Percentiles rank a stretch among this genome's conserved stretches.
phyloP scores from a whole-genome alignment of 2,113 vertebrate genomes.

The Perccottus glenii region DNA sequence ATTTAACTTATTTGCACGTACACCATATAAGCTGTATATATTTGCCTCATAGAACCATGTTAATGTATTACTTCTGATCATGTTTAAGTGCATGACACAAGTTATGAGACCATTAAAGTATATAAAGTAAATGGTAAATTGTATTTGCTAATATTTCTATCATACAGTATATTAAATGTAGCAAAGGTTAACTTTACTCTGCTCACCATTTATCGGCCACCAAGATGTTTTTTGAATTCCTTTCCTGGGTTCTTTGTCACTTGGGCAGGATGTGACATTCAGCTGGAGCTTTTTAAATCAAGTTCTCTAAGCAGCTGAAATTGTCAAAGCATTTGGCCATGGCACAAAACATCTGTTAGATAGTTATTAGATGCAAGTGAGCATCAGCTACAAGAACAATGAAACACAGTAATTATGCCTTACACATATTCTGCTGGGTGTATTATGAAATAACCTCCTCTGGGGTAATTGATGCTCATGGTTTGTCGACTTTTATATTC shows the following conservation, averaged over 20 bases:
- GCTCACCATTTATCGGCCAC: too few relatives aligned
- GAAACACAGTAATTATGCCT: background rate
- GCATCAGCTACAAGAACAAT: background rate
- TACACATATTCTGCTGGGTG: background rate
- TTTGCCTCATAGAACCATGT: background rate
- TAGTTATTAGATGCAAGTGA: background rate
- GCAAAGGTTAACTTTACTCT: too few relatives aligned
- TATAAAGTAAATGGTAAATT: too few relatives aligned
- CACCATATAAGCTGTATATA: background rate
- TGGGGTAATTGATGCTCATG: constrained; percentile 8
- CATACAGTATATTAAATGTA: too few relatives aligned
- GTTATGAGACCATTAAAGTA: too few relatives aligned
- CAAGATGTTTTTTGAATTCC: too few relatives aligned
- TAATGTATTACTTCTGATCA: too few relatives aligned
- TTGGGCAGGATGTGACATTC: background rate
- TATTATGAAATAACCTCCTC: constrained; percentile 5
- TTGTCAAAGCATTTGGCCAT: background rate
- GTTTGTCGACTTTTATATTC: background rate
- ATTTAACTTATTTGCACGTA: too few relatives aligned
- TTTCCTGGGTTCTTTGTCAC: background rate
- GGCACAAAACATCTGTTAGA: too few relatives aligned
- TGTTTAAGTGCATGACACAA: too few relatives aligned
- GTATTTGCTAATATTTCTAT: too few relatives aligned
- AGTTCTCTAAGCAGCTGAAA: background rate
- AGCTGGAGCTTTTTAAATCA: background rate